Conservation (phyloP, 2,888 invertebrate genomes). For the Ochropacha duplaris region DNA sequence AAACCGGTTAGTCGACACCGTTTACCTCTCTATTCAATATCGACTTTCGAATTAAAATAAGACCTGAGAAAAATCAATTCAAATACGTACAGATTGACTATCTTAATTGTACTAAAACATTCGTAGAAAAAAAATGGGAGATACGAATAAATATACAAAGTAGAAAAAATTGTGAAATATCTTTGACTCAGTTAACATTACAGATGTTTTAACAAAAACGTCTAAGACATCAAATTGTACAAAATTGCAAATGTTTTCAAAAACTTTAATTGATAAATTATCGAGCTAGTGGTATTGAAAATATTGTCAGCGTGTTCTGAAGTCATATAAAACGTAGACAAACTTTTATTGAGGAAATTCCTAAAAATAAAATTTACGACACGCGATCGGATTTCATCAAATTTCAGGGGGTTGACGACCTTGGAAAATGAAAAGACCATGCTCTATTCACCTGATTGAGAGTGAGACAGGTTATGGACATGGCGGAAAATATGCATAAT, state of each 20-base stretch:
- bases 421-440: neutral
- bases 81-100: conserved; percentile 5
- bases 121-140: neutral
- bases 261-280: too few species aligned
- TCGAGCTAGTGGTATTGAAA: neutral
- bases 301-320: neutral
- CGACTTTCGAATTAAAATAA: conserved; percentile 21
- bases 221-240: too few species aligned
- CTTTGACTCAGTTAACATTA: too few species aligned
- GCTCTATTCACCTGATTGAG: neutral
- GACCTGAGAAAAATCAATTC: conserved; percentile 12
- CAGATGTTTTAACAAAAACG: too few species aligned
- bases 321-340: neutral
- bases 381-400: neutral
- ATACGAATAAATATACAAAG: neutral
- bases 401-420: neutral
- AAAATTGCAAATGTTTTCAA: too few species aligned
- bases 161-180: neutral
- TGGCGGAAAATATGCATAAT: neutral
- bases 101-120: neutral
- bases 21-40: conserved; percentile 8
- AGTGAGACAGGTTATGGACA: conserved; percentile 1
- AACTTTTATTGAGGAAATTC: neutral
- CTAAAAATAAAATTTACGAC: neutral
- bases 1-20: neutral